A percentile compares a stretch with the other conserved stretches of the same genome.
Conservation (phyloP, 2,888 invertebrate species). For the Cylloceria caligata region DNA sequence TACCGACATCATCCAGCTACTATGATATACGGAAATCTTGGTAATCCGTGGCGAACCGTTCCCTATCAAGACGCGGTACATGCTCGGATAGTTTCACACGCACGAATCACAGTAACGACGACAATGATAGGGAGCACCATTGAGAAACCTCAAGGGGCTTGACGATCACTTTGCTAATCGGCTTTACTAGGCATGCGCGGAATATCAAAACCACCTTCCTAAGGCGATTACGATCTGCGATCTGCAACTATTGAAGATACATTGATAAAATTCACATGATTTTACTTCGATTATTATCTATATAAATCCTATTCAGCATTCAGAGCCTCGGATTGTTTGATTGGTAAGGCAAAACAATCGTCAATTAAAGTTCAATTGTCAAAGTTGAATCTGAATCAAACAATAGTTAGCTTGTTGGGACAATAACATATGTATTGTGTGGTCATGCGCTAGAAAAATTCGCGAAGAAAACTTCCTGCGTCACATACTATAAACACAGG, state of each 20-base stretch:
- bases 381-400: no score
- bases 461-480: no score
- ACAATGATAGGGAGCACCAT: slow-evolving; percentile 56
- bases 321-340: no score
- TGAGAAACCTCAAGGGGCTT: slow-evolving; percentile 45
- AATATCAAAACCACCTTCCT: not conserved
- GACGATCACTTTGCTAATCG: slow-evolving; percentile 61
- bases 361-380: no score
- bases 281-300: no score
- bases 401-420: no score
- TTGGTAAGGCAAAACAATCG: no score
- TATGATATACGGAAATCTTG: slow-evolving; percentile 44
- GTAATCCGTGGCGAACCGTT: not conserved
- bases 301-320: no score
- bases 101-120: slow-evolving; percentile 44
- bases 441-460: no score
- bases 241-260: not conserved
- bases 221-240: not conserved
- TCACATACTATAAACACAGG: no score
- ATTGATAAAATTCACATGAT: not conserved
- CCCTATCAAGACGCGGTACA: slow-evolving; percentile 26
- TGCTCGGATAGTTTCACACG: slow-evolving; percentile 23
- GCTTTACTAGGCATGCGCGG: not conserved
- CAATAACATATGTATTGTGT: no score
- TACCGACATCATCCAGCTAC: slow-evolving; percentile 45